Evolutionary conservation across 1,140 invertebrate genomes (phyloP), one percentile per base, ranked within the genome.

Genomic region (Drosophila nigrodunni): DNA sequence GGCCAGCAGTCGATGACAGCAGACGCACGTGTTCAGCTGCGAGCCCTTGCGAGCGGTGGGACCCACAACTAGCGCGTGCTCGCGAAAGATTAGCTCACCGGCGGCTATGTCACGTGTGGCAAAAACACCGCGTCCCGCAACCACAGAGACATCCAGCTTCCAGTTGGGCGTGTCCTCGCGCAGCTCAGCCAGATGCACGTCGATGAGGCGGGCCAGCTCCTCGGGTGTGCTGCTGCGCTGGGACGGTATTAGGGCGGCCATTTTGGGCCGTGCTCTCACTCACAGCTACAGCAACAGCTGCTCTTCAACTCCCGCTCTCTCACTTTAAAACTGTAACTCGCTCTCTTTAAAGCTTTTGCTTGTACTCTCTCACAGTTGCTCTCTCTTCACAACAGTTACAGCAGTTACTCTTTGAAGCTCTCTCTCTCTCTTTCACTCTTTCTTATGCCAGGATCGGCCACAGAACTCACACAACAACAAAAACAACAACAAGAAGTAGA

Each of bases 41-140:
- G 86, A 80, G 0, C 90, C 91, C 64, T 92, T 92, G 30, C 91
- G 69, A 0, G 91, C 91, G 7, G 91, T 92, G 1, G 95, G 95
- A 0, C 96, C 96, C 18, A 94, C 82, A 10, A 96, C 93, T 2
- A 96, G 77, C 0, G 96, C 94, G 34, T 91, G 92, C 81, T 97
- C 96, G 2, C 94, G 92, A 80, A 96, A 95, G 46, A 97, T 94
- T 7, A 96, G 78, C 91, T 96, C 95, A 30, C 95, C 95, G 11
- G 93, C 80, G 25, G 92, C 79, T 9, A 96, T 95, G 73, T 95
- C 93, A 50, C 94, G 92, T 0, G 92, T 94, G 4, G 95, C 95
- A 55, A 96, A 94, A 1, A 96, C 74, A 5, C 95, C 95, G 6
- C 95, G 94, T 4, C 91, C 91, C 2, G 89, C 85, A 10, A 92